phyloP scores from a whole-genome alignment of 2,888 invertebrate species.

The Acrobasis repandana region DNA sequence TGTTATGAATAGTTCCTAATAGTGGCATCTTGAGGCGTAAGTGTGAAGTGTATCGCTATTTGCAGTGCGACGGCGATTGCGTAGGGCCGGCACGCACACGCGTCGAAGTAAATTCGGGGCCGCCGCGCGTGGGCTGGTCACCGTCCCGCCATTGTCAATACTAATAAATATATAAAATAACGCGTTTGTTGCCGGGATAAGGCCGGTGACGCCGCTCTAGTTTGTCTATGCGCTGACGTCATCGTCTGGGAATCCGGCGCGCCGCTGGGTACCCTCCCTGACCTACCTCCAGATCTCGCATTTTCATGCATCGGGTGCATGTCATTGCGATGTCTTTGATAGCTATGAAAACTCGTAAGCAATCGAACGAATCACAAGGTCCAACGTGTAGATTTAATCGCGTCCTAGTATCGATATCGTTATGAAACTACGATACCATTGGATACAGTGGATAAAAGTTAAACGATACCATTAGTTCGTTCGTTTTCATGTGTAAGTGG shows the following conservation, averaged over 20 bases:
- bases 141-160: conserved; percentile 79
- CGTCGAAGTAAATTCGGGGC: conserved; percentile 58
- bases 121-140: conserved; percentile 74
- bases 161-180: conserved; percentile 79
- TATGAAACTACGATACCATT: too few species aligned
- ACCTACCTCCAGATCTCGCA: conserved; percentile 72
- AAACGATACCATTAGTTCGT: too few species aligned
- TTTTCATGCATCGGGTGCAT: conserved; percentile 34
- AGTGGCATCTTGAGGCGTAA: neutral
- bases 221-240: conserved; percentile 79
- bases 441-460: too few species aligned
- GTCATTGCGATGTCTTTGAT: neutral
- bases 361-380: neutral
- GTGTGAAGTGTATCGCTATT: conserved; percentile 21
- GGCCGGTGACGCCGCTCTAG: conserved; percentile 75
- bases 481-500: too few species aligned
- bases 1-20: neutral
- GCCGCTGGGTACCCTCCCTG: conserved; percentile 66
- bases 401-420: too few species aligned
- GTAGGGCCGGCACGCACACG: conserved; percentile 48
- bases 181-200: conserved; percentile 72
- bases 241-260: conserved; percentile 78
- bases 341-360: neutral
- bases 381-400: too few species aligned
- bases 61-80: conserved; percentile 51